phyloP scores from a whole-genome alignment of 92 coral and sea anemone species.

The Isaurus tuberculatus region DNA sequence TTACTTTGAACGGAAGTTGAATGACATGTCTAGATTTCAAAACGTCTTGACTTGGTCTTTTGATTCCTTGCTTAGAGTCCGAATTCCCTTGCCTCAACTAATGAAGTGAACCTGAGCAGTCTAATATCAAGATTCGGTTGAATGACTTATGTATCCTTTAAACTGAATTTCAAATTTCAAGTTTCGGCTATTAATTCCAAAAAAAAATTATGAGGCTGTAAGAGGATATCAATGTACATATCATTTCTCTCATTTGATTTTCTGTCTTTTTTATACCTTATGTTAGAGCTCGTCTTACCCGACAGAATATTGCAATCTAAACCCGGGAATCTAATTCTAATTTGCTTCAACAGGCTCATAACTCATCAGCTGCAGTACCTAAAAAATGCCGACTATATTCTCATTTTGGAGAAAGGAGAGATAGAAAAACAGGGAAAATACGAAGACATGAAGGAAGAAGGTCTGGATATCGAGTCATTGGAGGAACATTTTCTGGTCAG shows the following conservation, averaged over 20 bases:
- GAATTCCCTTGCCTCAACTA: no score
- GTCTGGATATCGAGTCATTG: conserved; percentile 83
- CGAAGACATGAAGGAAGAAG: conserved; percentile 76
- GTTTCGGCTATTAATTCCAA: no score
- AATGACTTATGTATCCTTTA: no score
- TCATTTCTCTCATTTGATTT: background rate
- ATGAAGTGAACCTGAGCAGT: no score
- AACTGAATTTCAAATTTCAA: no score
- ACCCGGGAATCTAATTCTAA: background rate
- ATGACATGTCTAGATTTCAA: no score
- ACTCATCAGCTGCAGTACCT: conserved; percentile 89
- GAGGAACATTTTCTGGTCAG: conserved; percentile 81
- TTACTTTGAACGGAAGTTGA: no score
- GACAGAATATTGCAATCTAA: background rate
- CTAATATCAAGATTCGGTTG: no score
- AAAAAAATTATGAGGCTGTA: no score
- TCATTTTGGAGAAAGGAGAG: conserved; percentile 78
- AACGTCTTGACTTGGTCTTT: no score
- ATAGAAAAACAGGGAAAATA: conserved; percentile 78
- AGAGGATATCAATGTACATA: no score
- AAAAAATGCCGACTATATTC: conserved; percentile 87
- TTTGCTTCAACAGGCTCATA: conserved; percentile 54
- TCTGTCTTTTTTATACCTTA: background rate
- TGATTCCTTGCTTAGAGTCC: no score
- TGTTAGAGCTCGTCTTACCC: background rate